These are phyloP conservation scores for Acleris cristana DNA, from an alignment of 2,888 invertebrate species.

Conservation along the genomic window DNA sequence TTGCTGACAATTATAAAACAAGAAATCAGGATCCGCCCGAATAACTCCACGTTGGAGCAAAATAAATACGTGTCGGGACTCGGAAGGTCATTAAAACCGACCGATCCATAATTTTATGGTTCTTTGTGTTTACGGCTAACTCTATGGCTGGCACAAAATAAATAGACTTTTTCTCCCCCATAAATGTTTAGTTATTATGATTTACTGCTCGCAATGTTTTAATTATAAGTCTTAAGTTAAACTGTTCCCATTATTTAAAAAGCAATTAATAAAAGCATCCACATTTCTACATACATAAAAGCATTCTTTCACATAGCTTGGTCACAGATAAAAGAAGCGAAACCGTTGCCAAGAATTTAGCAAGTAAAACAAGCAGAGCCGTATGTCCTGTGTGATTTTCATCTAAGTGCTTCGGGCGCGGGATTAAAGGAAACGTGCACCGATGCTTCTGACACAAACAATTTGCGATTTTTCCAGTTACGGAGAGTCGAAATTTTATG, in stretches of 20 bases:
- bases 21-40: constrained; percentile 5
- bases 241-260: not conserved
- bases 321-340: constrained; percentile 24
- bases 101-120: constrained; percentile 26
- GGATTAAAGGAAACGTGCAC: constrained; percentile 31
- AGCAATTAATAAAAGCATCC: not conserved
- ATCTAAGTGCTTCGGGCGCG: constrained; percentile 31
- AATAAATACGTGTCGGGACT: constrained; percentile 24
- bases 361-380: constrained; percentile 32
- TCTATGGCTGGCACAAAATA: constrained; percentile 8
- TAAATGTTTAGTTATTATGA: too few relatives aligned
- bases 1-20: constrained; percentile 22
- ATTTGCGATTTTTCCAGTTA: constrained; percentile 6
- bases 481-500: constrained; percentile 10
- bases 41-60: constrained; percentile 17
- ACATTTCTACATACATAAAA: not conserved
- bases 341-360: constrained; percentile 34
- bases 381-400: constrained; percentile 35
- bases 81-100: constrained; percentile 24
- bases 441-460: constrained; percentile 25
- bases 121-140: constrained; percentile 23
- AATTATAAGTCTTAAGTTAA: too few relatives aligned
- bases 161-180: not conserved
- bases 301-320: not conserved
- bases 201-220: too few relatives aligned